These are phyloP conservation scores for Diplodus sargus DNA, from an alignment of 2,797 vertebrate species.

Conservation along the genomic window DNA sequence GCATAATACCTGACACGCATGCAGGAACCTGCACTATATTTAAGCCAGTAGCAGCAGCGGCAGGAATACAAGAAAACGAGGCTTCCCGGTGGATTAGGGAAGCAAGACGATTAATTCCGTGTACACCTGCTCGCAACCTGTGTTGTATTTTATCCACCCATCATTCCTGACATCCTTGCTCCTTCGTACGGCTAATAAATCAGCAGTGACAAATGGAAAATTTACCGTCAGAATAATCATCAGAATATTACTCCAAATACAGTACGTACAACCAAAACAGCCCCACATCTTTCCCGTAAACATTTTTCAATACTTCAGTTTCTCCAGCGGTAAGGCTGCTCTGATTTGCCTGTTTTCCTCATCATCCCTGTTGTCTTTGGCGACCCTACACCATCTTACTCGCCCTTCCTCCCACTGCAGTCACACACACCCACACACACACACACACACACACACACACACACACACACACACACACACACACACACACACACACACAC, in stretches of 20 bases:
- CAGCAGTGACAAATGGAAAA: background rate
- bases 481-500: conserved; percentile 21
- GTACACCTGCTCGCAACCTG: conserved; percentile 40
- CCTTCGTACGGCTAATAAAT: background rate
- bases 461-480: conserved; percentile 4
- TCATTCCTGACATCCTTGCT: conserved; percentile 20
- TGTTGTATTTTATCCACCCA: conserved; percentile 25
- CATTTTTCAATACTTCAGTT: conserved; percentile 5
- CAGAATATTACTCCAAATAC: background rate
- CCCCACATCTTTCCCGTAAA: background rate
- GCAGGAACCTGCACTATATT: conserved; percentile 49
- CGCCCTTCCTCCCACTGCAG: background rate
- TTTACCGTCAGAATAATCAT: background rate
- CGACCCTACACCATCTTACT: conserved; percentile 3
- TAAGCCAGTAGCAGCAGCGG: conserved; percentile 39
- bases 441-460: background rate
- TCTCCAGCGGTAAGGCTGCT: background rate
- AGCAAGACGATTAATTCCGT: conserved; percentile 45
- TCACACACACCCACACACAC: background rate
- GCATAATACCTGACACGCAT: conserved; percentile 65
- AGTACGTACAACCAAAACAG: background rate
- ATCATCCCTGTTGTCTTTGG: conserved; percentile 39
- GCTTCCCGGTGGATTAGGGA: conserved; percentile 53
- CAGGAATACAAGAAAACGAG: conserved; percentile 34
- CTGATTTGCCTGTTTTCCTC: conserved; percentile 36